These are phyloP conservation scores for Ganaspis sp. DNA, from an alignment of 1,140 invertebrate genomes.

Conservation along the genomic window DNA sequence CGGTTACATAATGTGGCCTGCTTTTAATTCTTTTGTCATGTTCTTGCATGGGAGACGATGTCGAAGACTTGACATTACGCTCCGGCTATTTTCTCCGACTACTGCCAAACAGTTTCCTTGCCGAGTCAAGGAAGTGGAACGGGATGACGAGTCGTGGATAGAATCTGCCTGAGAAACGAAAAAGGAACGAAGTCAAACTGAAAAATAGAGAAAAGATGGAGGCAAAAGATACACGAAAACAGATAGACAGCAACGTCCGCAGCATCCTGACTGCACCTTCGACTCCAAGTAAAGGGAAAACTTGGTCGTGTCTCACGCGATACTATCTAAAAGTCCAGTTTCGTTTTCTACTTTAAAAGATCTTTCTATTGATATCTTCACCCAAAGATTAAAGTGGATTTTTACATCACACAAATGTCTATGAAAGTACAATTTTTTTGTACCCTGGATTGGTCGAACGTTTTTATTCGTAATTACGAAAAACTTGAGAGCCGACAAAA, in stretches of 20 bases:
- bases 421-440: no score
- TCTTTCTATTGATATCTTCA: no score
- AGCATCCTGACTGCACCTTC: not conserved
- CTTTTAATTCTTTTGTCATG: slow-evolving; percentile 53
- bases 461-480: no score
- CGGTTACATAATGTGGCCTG: slow-evolving; percentile 52
- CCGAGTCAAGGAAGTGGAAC: slow-evolving; percentile 28
- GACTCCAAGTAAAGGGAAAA: not conserved
- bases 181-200: slow-evolving; percentile 15
- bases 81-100: slow-evolving; percentile 20
- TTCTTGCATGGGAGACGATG: not conserved
- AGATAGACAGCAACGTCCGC: not conserved
- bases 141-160: slow-evolving; percentile 21
- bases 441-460: no score
- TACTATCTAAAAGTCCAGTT: not conserved
- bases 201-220: not conserved
- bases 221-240: slow-evolving; percentile 3
- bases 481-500: no score
- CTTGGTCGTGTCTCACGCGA: not conserved
- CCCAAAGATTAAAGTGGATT: no score
- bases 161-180: slow-evolving; percentile 17
- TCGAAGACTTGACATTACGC: slow-evolving; percentile 31
- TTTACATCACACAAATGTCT: no score
- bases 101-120: slow-evolving; percentile 40
- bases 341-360: no score